Percentiles rank a stretch among this genome's conserved stretches.
Evolutionary conservation across 1,140 invertebrate species (phyloP).

Genomic region (Halesus radiatus): DNA sequence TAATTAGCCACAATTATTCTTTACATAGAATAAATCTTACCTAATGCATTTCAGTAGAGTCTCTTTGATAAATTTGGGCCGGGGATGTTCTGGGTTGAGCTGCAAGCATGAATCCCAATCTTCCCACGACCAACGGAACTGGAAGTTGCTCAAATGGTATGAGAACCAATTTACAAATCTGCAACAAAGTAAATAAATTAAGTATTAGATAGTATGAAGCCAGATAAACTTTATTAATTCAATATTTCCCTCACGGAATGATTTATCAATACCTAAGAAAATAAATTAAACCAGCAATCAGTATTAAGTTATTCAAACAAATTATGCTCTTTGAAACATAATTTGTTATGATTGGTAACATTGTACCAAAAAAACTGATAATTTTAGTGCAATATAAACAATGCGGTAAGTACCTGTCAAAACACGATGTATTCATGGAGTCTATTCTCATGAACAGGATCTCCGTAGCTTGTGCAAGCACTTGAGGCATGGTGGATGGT

Average conservation of each 20-base stretch:
- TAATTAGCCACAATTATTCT: not conserved
- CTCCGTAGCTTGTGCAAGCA: conserved; percentile 97
- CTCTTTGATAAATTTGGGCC: conserved; percentile 96
- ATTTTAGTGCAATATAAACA: too few relatives aligned
- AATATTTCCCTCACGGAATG: too few relatives aligned
- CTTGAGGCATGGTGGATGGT: conserved; percentile 97
- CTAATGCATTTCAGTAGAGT: conserved; percentile 91
- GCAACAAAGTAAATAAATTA: conserved; percentile 51
- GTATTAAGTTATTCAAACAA: not conserved
- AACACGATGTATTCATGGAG: conserved; percentile 96
- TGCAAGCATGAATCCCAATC: conserved; percentile 90
- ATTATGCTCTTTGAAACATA: not conserved
- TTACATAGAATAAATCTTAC: conserved; percentile 64
- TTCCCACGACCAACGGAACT: conserved; percentile 99
- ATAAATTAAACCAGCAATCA: conserved; percentile 6
- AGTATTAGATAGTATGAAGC: too few relatives aligned
- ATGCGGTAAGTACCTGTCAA: conserved; percentile 80
- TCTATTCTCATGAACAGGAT: conserved; percentile 96
- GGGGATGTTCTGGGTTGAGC: conserved; percentile 91
- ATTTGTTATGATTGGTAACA: too few relatives aligned
- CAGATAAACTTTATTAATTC: too few relatives aligned
- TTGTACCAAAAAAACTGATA: too few relatives aligned
- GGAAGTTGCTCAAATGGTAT: conserved; percentile 99
- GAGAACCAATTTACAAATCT: conserved; percentile 97
- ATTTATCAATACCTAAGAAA: not conserved